Evolutionary conservation across 2,888 invertebrate genomes (phyloP).

Genomic region (Rosalia funebris): DNA sequence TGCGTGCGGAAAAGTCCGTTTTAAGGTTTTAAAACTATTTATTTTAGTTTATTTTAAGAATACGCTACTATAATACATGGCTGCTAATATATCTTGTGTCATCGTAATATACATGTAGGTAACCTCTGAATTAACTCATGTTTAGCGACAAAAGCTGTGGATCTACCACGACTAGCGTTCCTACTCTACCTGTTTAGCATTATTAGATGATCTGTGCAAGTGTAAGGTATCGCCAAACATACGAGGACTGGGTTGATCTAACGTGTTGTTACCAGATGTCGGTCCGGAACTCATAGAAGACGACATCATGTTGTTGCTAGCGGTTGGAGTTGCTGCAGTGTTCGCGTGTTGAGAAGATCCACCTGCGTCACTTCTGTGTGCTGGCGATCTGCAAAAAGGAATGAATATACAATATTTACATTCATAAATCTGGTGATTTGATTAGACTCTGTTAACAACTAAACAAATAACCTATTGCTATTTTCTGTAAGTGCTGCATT

Average conservation of each 20-base stretch:
- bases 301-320: conserved; percentile 44
- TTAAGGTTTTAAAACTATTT: no score
- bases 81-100: no score
- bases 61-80: no score
- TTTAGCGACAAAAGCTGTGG: no score
- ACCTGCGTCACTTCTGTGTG: conserved; percentile 52
- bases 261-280: conserved; percentile 62
- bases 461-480: no score
- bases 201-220: conserved; percentile 66
- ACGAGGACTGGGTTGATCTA: conserved; percentile 69
- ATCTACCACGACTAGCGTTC: no score
- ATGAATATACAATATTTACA: neutral
- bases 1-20: no score
- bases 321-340: conserved; percentile 50
- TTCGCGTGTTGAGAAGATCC: conserved; percentile 42
- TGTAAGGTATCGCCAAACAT: conserved; percentile 79
- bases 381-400: conserved; percentile 52
- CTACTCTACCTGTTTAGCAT: conserved; percentile 65
- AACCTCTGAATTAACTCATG: no score
- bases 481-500: no score
- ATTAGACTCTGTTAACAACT: no score
- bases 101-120: no score
- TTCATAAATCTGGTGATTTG: neutral
- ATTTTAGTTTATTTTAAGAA: no score
- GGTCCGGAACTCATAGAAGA: conserved; percentile 59